A percentile compares a stretch with the other conserved stretches of the same genome.
These are phyloP conservation scores for Eilema griseolum DNA, from an alignment of 2,888 invertebrate species.

Conservation along the genomic window DNA sequence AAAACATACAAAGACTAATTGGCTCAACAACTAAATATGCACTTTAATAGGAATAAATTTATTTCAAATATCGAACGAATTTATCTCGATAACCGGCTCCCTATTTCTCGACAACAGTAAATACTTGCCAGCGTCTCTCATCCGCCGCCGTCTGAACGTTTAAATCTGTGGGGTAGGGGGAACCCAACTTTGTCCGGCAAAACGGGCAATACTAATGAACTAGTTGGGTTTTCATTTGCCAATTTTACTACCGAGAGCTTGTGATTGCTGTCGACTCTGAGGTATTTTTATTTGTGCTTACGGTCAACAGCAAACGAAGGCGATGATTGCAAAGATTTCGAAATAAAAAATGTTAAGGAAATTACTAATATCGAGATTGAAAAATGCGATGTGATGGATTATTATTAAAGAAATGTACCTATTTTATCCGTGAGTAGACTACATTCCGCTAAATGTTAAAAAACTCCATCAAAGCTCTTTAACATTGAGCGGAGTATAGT, in stretches of 20 bases:
- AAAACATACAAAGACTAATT: too few relatives aligned
- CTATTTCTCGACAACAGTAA: slow-evolving; percentile 23
- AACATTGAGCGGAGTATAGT: too few relatives aligned
- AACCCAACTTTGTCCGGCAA: slow-evolving; percentile 33
- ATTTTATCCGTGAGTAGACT: too few relatives aligned
- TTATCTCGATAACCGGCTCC: slow-evolving; percentile 27
- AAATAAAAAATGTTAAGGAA: neutral
- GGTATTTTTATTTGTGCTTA: slow-evolving; percentile 21
- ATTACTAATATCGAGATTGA: too few relatives aligned
- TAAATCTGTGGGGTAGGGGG: slow-evolving; percentile 8
- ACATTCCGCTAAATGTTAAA: too few relatives aligned
- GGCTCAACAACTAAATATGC: too few relatives aligned
- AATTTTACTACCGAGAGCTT: slow-evolving; percentile 15
- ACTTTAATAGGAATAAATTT: slow-evolving; percentile 30
- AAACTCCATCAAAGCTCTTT: too few relatives aligned
- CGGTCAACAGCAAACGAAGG: neutral
- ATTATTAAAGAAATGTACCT: too few relatives aligned
- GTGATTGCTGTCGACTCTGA: slow-evolving; percentile 37
- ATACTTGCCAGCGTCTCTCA: slow-evolving; percentile 30
- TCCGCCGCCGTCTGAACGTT: slow-evolving; percentile 8
- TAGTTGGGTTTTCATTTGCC: slow-evolving; percentile 22
- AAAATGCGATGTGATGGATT: too few relatives aligned
- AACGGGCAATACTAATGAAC: slow-evolving; percentile 47
- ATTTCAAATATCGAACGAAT: slow-evolving; percentile 36
- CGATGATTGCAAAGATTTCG: neutral